Conservation (phyloP, 2,113 vertebrate genomes). For the Platysteira castanea region DNA sequence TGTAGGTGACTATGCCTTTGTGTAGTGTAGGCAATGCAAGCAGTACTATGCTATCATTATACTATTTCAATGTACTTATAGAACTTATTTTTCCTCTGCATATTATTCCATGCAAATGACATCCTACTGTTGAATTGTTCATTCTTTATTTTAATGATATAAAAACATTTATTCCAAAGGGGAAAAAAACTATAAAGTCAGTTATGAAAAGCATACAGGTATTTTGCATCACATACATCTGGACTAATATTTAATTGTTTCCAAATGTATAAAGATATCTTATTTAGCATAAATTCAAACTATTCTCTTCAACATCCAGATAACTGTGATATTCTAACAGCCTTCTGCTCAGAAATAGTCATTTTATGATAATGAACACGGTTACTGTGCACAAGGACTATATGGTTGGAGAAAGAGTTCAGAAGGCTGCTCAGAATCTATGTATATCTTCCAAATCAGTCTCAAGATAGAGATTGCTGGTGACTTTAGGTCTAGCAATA, state of each 20-base stretch:
- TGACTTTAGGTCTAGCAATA: not conserved
- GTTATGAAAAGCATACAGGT: not conserved
- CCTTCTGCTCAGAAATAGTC: not conserved
- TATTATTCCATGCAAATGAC: not conserved
- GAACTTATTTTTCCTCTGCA: not conserved
- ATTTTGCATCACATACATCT: not conserved
- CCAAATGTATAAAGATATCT: not conserved
- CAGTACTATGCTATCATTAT: not conserved
- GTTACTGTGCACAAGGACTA: not conserved
- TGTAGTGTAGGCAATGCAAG: not conserved
- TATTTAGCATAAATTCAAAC: not conserved
- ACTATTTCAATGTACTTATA: not conserved
- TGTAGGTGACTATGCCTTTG: not conserved
- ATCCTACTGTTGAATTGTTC: not conserved
- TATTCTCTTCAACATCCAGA: not conserved
- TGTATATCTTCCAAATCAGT: not conserved
- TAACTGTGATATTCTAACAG: not conserved
- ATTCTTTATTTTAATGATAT: not conserved
- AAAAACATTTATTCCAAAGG: not conserved
- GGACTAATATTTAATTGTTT: not conserved
- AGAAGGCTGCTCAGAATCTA: not conserved
- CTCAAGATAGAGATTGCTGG: not conserved
- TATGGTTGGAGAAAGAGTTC: not conserved
- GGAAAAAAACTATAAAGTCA: fast-evolving
- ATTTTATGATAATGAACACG: not conserved